Conservation (phyloP, 2,797 vertebrate genomes). For the Vultur gryphus region DNA sequence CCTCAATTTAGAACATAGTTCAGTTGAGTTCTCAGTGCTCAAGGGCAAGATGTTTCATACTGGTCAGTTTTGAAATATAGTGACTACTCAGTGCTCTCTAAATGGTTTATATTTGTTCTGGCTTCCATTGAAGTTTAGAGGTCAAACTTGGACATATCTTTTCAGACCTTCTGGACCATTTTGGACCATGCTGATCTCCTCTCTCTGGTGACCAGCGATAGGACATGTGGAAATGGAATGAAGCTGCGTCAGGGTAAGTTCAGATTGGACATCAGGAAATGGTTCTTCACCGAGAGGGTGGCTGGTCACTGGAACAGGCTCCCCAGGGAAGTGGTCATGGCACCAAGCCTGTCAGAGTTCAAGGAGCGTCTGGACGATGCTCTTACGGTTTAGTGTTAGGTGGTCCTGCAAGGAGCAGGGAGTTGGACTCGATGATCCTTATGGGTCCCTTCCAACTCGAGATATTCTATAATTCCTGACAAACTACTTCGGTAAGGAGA, state of each 20-base stretch:
- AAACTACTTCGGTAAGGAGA: background rate
- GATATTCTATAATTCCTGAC: background rate
- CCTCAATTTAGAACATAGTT: background rate
- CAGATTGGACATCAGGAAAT: background rate
- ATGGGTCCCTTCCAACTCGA: background rate
- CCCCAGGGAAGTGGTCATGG: background rate
- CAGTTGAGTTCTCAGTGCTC: background rate
- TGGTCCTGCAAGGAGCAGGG: background rate
- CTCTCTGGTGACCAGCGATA: background rate
- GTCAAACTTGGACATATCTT: background rate
- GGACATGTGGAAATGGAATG: background rate
- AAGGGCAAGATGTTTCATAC: background rate
- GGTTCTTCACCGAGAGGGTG: background rate
- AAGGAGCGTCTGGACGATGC: background rate
- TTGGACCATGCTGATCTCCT: background rate
- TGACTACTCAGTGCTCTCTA: background rate
- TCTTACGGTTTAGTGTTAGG: background rate
- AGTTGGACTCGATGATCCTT: background rate
- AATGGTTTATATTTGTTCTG: background rate
- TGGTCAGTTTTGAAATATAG: background rate
- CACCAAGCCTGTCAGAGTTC: background rate
- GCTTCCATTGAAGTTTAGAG: background rate
- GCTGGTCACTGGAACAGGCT: background rate
- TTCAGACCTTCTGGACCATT: background rate
- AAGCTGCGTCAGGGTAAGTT: background rate